Base-by-base conservation (phyloP, 1,140 invertebrate genomes). In the Neodiprion pinetum region DNA sequence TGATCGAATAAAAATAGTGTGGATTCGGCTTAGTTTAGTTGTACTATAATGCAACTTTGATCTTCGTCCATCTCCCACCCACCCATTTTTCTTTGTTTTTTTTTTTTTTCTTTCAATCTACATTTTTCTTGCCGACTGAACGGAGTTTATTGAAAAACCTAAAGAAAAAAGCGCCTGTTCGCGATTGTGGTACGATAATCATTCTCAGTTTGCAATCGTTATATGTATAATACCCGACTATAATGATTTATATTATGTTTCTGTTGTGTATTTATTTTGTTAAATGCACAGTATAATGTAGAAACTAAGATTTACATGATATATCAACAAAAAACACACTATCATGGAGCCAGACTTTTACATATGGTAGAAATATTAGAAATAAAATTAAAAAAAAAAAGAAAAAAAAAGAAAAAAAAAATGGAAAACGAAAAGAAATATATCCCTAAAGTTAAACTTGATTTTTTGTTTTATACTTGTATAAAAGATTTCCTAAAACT, bases 281-380 rank as follows among this genome's bases (percentile, higher is more conserved):
- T 40, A 40, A 40, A 40, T 40, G 28, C 28, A 61, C 0, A 40
- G 7, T 65, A 65, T 65, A 65, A 80, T 83, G 80, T 75, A 80
- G 77, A 72, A 81, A 81, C 80, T 85, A 84, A 87, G 28, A 86
- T 87, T 85, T 87, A 86, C 86, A 86, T 85, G 84, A 86, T 87
- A 86, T 87, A 76, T 87, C 83, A 87, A 88, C 84, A 88, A 81
- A 88, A 86, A 85, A 40, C 28, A 82, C 79, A 74, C 80, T 84
- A 86, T 82, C 81, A 82, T 78, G 81, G 81, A 86, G 84, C 28
- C 82, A 84, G 81, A 86, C 84, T 86, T 87, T 87, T 87, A 87
- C 81, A 87, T 79, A 83, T 86, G 28, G 28, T 40, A 84, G 80
- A 83, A 84, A 85, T 87, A 87, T 61, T 12, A 61, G 85, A 85